phyloP scores from a whole-genome alignment of 1,140 invertebrate species.

The Anagrus nilaparvatae region DNA sequence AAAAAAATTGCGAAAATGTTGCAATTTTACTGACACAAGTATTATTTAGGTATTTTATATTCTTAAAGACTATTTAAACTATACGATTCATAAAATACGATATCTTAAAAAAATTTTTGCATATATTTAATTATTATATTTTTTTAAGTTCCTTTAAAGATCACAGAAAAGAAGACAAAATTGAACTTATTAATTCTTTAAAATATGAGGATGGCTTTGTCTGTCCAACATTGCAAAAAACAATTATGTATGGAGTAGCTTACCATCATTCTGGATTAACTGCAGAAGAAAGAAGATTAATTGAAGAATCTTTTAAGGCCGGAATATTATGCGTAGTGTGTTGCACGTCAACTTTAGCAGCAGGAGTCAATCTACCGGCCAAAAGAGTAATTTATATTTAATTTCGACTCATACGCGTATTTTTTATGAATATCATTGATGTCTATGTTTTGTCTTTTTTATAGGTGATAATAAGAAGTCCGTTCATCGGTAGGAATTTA shows the following conservation, averaged over 20 bases:
- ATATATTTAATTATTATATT: constrained; percentile 14
- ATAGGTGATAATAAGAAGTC: constrained; percentile 73
- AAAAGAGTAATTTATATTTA: constrained; percentile 50
- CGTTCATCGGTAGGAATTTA: constrained; percentile 68
- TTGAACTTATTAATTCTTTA: constrained; percentile 51
- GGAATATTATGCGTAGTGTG: constrained; percentile 80
- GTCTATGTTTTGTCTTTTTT: constrained; percentile 5
- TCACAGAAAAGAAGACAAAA: constrained; percentile 50
- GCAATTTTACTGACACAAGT: constrained; percentile 61
- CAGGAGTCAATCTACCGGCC: constrained; percentile 94
- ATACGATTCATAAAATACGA: constrained; percentile 4
- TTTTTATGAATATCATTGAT: no score
- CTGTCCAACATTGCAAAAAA: constrained; percentile 62
- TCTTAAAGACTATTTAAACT: no score
- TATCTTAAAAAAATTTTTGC: constrained; percentile 15
- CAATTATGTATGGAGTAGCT: constrained; percentile 70
- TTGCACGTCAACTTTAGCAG: constrained; percentile 92
- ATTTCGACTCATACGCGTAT: not conserved
- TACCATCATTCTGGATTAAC: constrained; percentile 85
- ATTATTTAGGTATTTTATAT: constrained; percentile 50
- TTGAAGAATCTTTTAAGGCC: constrained; percentile 78
- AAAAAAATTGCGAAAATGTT: constrained; percentile 90
- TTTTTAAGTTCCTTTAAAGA: constrained; percentile 41
- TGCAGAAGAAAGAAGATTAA: constrained; percentile 69
- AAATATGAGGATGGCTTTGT: constrained; percentile 52